Base-by-base conservation (phyloP, 1,140 invertebrate genomes). In the Ericerus pela region DNA sequence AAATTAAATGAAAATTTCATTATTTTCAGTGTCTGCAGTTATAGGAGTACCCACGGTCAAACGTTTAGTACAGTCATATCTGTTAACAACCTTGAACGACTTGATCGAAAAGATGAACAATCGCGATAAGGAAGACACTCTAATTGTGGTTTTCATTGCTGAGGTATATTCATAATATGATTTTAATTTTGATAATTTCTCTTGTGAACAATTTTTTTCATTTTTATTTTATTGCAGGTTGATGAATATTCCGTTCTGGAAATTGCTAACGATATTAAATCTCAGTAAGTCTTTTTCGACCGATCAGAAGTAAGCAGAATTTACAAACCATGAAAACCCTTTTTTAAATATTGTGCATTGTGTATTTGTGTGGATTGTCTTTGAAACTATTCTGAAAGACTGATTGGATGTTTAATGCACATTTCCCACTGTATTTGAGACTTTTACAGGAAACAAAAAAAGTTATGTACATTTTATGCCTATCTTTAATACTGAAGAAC, bases 121-220 rank as follows among this genome's bases (percentile, higher is more conserved):
- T 14, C 73, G 77, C 27, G 91, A 96, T 64, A 75, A 77, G 38
- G 77, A 82, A 26, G 84, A 92, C 62, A 80, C 83, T 2, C 67
- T 96, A 18, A 89, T 97, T 54, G 80, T 97, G 26, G 82, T 97
- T 22, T 86, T 91, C 66, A 79, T 96, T 56, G 92, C 88, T 0
- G 93, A 96, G 76, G 77, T 79, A 66, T 70, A 66, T 57, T 53
- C 14, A 18, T 6, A 53, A 10, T 29, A 5, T 31, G 5, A 33
- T 37, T 28, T 57, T 24, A 20, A 18, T 27, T 54, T 54, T 51
- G 14, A 14, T 31, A n/a, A 10, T 11, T 22, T 18, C 28, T 52
- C 12, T 51, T 24, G 28, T 53, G 41, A 27, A 33, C 14, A 56
- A 51, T 62, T 65, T 62, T 33, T 61, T 29, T 61, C 55, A 55